Conservation (phyloP, 30 jellyfish, hydroid and myxozoan genomes). For the Clytia hemisphaerica region DNA sequence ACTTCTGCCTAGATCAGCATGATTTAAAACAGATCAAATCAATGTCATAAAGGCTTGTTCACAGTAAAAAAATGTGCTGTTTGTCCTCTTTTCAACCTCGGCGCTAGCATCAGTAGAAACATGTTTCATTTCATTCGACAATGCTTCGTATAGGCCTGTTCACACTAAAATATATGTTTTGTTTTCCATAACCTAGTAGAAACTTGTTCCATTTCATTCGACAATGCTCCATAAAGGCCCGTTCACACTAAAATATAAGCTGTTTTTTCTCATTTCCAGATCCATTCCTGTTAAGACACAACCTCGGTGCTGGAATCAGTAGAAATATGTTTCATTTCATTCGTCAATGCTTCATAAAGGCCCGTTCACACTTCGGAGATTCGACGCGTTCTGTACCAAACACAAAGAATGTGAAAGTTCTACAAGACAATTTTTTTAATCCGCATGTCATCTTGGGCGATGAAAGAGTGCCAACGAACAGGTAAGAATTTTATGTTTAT, state of each 20-base stretch:
- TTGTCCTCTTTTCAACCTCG: slow-evolving; percentile 34
- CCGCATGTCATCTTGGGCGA: slow-evolving; percentile 25
- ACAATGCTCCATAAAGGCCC: slow-evolving; percentile 23
- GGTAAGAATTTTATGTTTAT: neutral
- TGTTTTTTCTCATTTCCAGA: slow-evolving; percentile 26
- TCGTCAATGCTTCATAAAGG: slow-evolving; percentile 31
- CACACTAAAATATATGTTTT: neutral
- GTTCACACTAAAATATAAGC: neutral
- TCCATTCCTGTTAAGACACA: slow-evolving; percentile 68
- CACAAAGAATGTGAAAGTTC: neutral
- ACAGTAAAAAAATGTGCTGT: neutral
- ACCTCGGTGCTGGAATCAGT: slow-evolving; percentile 67
- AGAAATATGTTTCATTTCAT: slow-evolving; percentile 46
- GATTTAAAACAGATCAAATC: neutral
- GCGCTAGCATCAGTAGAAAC: slow-evolving; percentile 50
- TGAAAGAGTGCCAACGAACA: slow-evolving; percentile 49
- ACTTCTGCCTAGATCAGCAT: no score
- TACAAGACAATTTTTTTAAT: slow-evolving; percentile 36
- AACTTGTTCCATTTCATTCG: slow-evolving; percentile 34
- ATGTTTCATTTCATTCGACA: slow-evolving; percentile 42
- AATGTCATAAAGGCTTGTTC: slow-evolving; percentile 16
- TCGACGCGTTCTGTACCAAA: slow-evolving; percentile 1
- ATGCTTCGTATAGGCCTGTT: slow-evolving; percentile 42
- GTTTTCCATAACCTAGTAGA: neutral
- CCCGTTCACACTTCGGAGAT: slow-evolving; percentile 39